These are phyloP conservation scores for Solenodon paradoxus DNA, from an alignment of 2,113 vertebrate genomes.

Conservation along the genomic window DNA sequence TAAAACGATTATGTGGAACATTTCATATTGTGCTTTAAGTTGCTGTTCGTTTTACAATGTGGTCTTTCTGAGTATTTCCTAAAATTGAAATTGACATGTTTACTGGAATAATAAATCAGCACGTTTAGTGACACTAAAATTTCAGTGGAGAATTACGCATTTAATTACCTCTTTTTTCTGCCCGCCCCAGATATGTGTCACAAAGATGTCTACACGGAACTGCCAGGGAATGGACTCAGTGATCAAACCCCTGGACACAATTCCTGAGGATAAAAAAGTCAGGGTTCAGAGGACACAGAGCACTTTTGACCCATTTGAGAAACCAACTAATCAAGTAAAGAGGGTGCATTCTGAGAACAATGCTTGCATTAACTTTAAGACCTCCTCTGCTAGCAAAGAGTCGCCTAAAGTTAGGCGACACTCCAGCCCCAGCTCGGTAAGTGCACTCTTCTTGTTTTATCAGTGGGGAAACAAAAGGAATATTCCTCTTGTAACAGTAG, in stretches of 20 bases:
- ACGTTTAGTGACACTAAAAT: background rate
- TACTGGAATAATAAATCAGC: background rate
- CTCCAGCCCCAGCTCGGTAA: constrained; percentile 97
- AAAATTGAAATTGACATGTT: background rate
- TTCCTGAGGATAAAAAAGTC: constrained; percentile 98
- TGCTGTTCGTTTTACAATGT: background rate
- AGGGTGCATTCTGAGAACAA: constrained; percentile 98
- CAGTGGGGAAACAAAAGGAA: background rate
- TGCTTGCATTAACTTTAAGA: constrained; percentile 94
- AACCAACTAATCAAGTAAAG: constrained; percentile 94
- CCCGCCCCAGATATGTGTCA: constrained; percentile 94
- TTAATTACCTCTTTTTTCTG: constrained; percentile 44
- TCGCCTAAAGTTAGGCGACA: constrained; percentile 94
- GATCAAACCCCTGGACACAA: constrained; percentile 96
- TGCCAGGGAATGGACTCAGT: constrained; percentile 96
- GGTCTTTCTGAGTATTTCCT: background rate
- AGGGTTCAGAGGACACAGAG: constrained; percentile 97
- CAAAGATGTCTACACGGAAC: constrained; percentile 99
- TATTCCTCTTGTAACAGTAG: background rate
- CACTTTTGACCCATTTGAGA: constrained; percentile 95
- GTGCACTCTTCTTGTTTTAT: constrained; percentile 62
- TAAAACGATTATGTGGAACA: background rate
- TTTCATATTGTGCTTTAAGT: background rate
- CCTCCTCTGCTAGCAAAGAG: constrained; percentile 90
- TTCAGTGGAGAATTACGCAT: background rate